phyloP scores from a whole-genome alignment of 2,797 vertebrate species.

The Crenichthys baileyi region DNA sequence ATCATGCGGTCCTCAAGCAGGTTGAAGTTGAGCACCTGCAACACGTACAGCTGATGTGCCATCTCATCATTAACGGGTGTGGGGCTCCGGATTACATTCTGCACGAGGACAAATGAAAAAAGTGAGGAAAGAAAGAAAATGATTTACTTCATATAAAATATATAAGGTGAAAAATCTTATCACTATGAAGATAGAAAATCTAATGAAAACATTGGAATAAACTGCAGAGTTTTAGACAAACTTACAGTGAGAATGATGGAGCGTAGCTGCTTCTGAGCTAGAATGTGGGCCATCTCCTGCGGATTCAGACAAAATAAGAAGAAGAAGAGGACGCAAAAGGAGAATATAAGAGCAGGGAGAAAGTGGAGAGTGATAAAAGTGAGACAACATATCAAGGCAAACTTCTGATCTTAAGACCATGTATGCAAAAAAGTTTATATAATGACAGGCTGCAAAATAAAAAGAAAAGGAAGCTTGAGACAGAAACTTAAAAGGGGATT shows the following conservation, averaged over 20 bases:
- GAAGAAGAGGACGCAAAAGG: slow-evolving; percentile 15
- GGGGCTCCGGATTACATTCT: slow-evolving; percentile 86
- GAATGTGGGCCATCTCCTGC: slow-evolving; percentile 97
- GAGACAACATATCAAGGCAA: slow-evolving; percentile 18
- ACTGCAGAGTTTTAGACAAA: slow-evolving; percentile 41
- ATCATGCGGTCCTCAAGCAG: slow-evolving; percentile 98
- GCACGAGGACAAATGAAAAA: background rate
- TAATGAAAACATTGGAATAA: background rate
- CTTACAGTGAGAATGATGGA: slow-evolving; percentile 96
- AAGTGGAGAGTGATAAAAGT: slow-evolving; percentile 19
- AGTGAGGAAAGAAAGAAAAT: background rate
- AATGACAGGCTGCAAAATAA: slow-evolving; percentile 19
- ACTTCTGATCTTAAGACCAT: slow-evolving; percentile 6
- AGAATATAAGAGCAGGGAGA: slow-evolving; percentile 23
- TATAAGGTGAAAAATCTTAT: background rate
- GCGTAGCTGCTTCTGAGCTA: slow-evolving; percentile 96
- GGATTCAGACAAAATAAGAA: slow-evolving; percentile 31
- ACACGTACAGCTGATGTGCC: slow-evolving; percentile 97
- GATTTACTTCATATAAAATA: slow-evolving; percentile 30
- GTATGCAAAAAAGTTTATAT: slow-evolving; percentile 31
- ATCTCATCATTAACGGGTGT: slow-evolving; percentile 95
- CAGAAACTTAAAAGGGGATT: slow-evolving; percentile 55
- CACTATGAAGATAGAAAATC: background rate
- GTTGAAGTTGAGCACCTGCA: slow-evolving; percentile 97
- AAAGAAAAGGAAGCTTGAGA: slow-evolving; percentile 47